Base-by-base conservation (phyloP, 1,140 invertebrate genomes). In the Lamellibrachia luymesi region DNA sequence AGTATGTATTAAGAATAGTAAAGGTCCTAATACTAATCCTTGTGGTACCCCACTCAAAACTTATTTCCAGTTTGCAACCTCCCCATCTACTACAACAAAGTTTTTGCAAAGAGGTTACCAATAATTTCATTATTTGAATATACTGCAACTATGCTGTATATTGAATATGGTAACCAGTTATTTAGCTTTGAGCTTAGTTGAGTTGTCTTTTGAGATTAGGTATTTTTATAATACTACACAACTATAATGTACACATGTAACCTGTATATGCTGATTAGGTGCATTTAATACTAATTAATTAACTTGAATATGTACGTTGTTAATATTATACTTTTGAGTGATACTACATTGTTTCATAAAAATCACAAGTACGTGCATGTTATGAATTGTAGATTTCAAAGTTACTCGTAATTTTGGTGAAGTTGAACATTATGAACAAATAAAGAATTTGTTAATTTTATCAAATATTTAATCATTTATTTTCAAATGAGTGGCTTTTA, bases 271-370 rank as follows among this genome's bases (percentile, higher is more conserved):
- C 64, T 80, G 64, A 80, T 80, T 80, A 80, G 64, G 17, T 80
- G 64, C 64, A 80, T 80, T 80, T 80, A 80, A 80, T 80, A 80
- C 64, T 80, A 80, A 80, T 80, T 80, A 80, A 22, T 80, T 80
- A 80, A 80, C 17, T 8, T 22, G 64, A 80, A 80, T 80, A 80
- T 80, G 64, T 80, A 80, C 25, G 52, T 56, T 56, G 13, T 56
- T 38, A 38, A 38, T 38, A 38, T 38, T 38, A 38, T 38, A 38
- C 38, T 38, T 38, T 38, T 38, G 38, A 38, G 38, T 38, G 38
- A 0, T 38, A 38, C 38, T 38, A 38, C 38, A 38, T 38, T 38
- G 38, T 38, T 38, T 38, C 38, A 38, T 38, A 38, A 38, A 56
- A 56, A 6, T 56, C 52, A 56, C 52, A 80, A 80, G 25, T 17